Base-by-base conservation (phyloP, 2,113 vertebrate species). In the Pseudorectes ferrugineus region DNA sequence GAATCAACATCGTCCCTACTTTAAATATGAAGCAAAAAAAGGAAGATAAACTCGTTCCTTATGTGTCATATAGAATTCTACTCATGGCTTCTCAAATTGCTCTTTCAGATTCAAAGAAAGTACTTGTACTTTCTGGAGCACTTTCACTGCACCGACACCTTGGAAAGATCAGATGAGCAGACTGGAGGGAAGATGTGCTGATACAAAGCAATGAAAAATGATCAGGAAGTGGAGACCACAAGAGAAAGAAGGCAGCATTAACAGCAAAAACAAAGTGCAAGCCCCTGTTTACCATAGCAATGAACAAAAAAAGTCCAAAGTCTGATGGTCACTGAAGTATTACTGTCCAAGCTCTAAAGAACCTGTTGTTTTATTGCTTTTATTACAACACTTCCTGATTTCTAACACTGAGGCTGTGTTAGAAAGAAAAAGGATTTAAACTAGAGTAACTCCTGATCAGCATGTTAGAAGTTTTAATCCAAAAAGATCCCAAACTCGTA, bases 11-110 rank as follows among this genome's bases (percentile, higher is more conserved):
- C 61, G 36, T 76, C 78, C 83, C 90, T 95, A 80, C 71, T 96
- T 93, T 85, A 95, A 96, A 93, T 61, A 95, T 59, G 42, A 92
- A 65, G 79, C 79, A 40, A 71, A 94, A 96, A 91, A 88, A 92
- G 36, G 46, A 91, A 77, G 73, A 95, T 75, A 85, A 96, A 88
- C 86, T 94, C 80, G 43, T 86, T 96, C 83, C 75, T 95, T 93
- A 88, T 61, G 65, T 31, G 38, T 61, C 76, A 31, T 45, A 95
- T 4, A 95, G 73, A 96, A 91, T 85, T 85, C 78, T 85, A 28
- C 51, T 93, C 85, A 12, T 12, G 42, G 35, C 55, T 82, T 90
- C 73, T 90, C 71, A 91, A 90, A 78, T 38, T 67, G 49, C 28
- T 65, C 38, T 87, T 91, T 46, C 72, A 92, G 80, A 54, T 87